Conservation (phyloP, 2,888 invertebrate species). For the Hypena proboscidalis region DNA sequence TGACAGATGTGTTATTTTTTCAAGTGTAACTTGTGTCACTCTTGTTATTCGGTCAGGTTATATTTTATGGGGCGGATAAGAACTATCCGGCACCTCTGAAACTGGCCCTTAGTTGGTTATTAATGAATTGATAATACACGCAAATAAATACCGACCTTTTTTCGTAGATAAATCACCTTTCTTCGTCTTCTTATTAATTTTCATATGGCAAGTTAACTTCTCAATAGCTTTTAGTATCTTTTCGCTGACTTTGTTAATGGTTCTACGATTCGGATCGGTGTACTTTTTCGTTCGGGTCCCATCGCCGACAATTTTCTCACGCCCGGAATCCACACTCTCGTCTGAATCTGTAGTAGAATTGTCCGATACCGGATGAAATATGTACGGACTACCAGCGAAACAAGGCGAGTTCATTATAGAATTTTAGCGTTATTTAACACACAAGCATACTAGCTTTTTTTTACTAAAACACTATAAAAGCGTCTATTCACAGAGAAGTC, state of each 20-base stretch:
- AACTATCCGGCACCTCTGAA: no score
- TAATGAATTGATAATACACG: no score
- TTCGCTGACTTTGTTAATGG: slow-evolving; percentile 81
- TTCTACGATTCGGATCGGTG: slow-evolving; percentile 77
- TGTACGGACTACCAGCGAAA: slow-evolving; percentile 70
- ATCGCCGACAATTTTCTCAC: slow-evolving; percentile 68
- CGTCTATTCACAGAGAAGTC: slow-evolving; percentile 60
- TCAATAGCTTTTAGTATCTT: slow-evolving; percentile 79
- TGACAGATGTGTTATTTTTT: no score
- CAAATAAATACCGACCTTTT: slow-evolving; percentile 28
- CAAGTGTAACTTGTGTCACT: no score
- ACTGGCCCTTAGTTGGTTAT: no score
- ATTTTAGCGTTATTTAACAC: slow-evolving; percentile 15
- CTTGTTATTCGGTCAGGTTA: no score
- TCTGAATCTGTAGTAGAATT: slow-evolving; percentile 79
- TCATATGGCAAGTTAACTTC: slow-evolving; percentile 75
- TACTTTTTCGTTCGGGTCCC: slow-evolving; percentile 72
- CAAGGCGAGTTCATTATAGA: slow-evolving; percentile 74
- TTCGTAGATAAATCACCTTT: slow-evolving; percentile 27
- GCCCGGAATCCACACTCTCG: slow-evolving; percentile 73
- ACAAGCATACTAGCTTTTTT: slow-evolving; percentile 9
- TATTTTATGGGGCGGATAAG: no score
- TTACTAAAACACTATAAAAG: slow-evolving; percentile 26
- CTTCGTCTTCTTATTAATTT: slow-evolving; percentile 63
- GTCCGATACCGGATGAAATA: slow-evolving; percentile 77